phyloP scores from a whole-genome alignment of 1,140 invertebrate genomes.

The Nephila pilipes region DNA sequence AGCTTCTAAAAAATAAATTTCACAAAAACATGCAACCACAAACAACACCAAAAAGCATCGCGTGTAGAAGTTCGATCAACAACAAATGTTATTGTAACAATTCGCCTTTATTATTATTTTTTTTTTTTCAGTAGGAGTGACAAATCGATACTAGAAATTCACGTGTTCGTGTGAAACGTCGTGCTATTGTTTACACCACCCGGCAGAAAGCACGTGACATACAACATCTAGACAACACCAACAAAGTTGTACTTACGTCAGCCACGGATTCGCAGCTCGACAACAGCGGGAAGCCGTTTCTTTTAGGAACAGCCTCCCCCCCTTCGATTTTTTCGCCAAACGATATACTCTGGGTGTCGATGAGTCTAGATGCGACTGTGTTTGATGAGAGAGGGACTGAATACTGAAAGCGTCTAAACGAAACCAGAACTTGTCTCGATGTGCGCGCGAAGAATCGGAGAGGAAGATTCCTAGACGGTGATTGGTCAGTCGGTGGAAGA shows the following conservation, averaged over 20 bases:
- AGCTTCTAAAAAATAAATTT: too few relatives aligned
- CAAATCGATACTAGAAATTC: background rate
- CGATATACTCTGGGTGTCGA: background rate
- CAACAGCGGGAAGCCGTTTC: background rate
- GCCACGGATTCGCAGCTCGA: conserved; percentile 23
- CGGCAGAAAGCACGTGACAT: conserved; percentile 3
- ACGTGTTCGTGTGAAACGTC: background rate
- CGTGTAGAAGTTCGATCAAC: background rate
- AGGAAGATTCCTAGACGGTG: background rate
- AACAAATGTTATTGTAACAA: background rate
- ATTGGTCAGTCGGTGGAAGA: conserved; percentile 5
- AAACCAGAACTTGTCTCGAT: conserved; percentile 31
- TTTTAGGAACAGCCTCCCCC: conserved; percentile 5
- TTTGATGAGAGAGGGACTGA: background rate
- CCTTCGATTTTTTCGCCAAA: background rate
- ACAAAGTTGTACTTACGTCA: conserved; percentile 51
- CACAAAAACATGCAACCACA: too few relatives aligned
- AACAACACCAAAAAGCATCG: background rate
- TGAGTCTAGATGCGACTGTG: conserved; percentile 33
- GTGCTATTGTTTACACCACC: conserved; percentile 34
- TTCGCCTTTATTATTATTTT: background rate
- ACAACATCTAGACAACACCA: conserved; percentile 50
- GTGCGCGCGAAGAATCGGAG: conserved; percentile 25
- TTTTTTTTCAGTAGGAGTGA: background rate
- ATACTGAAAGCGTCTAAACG: background rate